A percentile compares a stretch with the other conserved stretches of the same genome.
Conservation (phyloP, 92 coral and sea anemone species). For the Umimayanthus kanabou region DNA sequence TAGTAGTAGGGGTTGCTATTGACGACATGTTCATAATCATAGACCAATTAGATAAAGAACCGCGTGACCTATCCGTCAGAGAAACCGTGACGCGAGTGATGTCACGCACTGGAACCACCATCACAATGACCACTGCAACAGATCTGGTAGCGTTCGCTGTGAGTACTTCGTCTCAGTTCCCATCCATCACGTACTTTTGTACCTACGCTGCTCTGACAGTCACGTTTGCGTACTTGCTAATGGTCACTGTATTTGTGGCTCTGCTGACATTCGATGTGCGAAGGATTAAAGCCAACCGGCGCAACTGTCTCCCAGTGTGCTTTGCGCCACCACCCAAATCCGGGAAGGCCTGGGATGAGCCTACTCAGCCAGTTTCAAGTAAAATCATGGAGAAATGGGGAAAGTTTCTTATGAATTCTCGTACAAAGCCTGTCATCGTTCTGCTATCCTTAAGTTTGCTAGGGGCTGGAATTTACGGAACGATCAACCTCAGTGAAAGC, state of each 20-base stretch:
- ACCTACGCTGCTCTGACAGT: constrained; percentile 58
- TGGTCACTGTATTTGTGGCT: constrained; percentile 60
- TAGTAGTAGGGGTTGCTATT: constrained; percentile 80
- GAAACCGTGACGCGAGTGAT: constrained; percentile 74
- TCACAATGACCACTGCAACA: constrained; percentile 80
- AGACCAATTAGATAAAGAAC: constrained; percentile 70
- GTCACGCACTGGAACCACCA: constrained; percentile 74
- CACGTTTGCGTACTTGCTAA: constrained; percentile 51
- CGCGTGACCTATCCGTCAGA: constrained; percentile 47
- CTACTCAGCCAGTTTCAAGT: constrained; percentile 46
- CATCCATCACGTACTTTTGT: constrained; percentile 59
- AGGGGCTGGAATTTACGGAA: constrained; percentile 75
- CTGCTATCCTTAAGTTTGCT: constrained; percentile 59
- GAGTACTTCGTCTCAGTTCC: constrained; percentile 71
- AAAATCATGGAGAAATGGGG: constrained; percentile 58
- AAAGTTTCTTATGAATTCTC: constrained; percentile 49
- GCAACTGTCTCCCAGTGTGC: constrained; percentile 61
- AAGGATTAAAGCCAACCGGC: constrained; percentile 53
- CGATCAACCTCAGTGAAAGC: constrained; percentile 62
- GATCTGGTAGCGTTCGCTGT: constrained; percentile 86
- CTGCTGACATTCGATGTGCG: constrained; percentile 60
- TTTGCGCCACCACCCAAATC: constrained; percentile 49
- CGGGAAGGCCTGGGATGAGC: constrained; percentile 62
- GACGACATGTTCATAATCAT: constrained; percentile 84
- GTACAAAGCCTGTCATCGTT: constrained; percentile 48